Conservation (phyloP, 2,113 vertebrate species). For the Nyctereutes procyonoides region DNA sequence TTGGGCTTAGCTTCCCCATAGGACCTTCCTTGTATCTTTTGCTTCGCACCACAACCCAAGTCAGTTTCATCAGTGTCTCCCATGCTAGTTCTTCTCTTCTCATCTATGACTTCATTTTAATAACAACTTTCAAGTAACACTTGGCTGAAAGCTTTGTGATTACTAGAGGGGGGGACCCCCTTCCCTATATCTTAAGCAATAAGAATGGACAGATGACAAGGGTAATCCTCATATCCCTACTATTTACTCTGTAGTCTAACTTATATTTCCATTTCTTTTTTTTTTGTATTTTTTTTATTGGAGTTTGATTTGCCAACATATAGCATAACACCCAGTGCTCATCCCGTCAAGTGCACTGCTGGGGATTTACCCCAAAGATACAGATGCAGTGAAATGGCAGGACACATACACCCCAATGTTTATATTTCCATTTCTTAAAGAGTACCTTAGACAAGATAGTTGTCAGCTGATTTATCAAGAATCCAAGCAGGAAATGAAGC, state of each 20-base stretch:
- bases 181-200: background rate
- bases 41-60: background rate
- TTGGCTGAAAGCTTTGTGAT: background rate
- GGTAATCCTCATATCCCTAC: background rate
- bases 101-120: background rate
- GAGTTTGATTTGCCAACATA: too few relatives aligned
- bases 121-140: background rate
- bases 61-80: background rate
- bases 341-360: too few relatives aligned
- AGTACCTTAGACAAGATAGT: background rate
- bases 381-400: too few relatives aligned
- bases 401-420: too few relatives aligned
- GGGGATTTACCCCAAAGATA: too few relatives aligned
- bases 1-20: background rate
- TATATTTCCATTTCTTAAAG: background rate
- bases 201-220: background rate
- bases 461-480: background rate
- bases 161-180: background rate
- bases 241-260: background rate
- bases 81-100: background rate
- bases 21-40: background rate
- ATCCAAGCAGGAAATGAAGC: background rate
- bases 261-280: background rate
- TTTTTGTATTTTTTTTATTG: too few relatives aligned
- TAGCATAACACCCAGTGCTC: too few relatives aligned